Evolutionary conservation across 1,140 invertebrate genomes (phyloP), one percentile per base, ranked within the genome.

Genomic region (Ptiloglossa arizonensis): DNA sequence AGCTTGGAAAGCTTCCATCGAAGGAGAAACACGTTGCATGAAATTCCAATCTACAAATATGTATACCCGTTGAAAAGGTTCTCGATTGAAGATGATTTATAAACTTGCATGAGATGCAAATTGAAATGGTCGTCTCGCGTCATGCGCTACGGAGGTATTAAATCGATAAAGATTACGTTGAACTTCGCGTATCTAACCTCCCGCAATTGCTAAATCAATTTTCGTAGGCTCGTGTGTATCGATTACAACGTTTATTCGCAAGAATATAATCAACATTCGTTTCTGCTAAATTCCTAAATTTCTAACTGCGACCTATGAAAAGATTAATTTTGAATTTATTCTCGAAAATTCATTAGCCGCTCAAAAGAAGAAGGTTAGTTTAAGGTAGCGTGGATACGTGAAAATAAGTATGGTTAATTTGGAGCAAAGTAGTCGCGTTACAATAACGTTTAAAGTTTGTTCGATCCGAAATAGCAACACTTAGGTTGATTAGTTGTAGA

Each of bases 101-200:
- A 38, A 52, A 38, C 2, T 75, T 59, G n/a, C 72, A 56, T 59
- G 50, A 73, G 44, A 67, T 64, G 24, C 27, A 79, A 64, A 64
- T 64, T 79, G 35, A 48, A 79, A 59, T 27, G 24, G 22, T 32
- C 22, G 24, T 41, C 22, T 11, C 24, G 50, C 52, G 3, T 66
- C 35, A 24, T 8, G 29, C 0, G 13, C 29, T 6, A 66, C 19
- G 38, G 15, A 56, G 60, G 32, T 35, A 73, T 60, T 72, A 73
- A 19, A 41, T 48, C 38, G 54, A 50, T 3, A 8, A 73, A 52
- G 52, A 79, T 73, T 66, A 48, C 35, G 15, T 11, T 8, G 44
- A 17, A 59, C n/a, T 24, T n/a, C n/a, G n/a, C 19, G 27, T 41
- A 64, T 41, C 0, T 11, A n/a, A 44, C 4, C 27, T 27, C 19